These are phyloP conservation scores for Glyptemys insculpta DNA, from an alignment of 2,797 vertebrate genomes.

Conservation along the genomic window DNA sequence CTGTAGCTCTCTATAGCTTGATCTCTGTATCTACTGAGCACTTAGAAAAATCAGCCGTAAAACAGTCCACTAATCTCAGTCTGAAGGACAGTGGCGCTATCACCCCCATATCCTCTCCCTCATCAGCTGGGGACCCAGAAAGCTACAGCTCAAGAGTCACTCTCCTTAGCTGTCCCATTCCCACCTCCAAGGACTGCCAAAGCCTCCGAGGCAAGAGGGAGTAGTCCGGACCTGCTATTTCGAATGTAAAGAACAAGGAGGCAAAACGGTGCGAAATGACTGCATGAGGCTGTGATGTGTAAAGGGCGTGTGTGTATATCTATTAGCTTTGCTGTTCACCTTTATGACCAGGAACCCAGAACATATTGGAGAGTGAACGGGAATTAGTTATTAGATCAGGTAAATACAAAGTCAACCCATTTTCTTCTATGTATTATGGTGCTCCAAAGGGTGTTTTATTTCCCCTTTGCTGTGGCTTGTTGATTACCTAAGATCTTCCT, in stretches of 20 bases:
- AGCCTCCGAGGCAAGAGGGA: neutral
- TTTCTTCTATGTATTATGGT: neutral
- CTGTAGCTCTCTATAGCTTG: neutral
- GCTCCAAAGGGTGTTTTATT: neutral
- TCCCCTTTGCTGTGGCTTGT: neutral
- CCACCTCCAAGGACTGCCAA: neutral
- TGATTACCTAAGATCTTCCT: neutral
- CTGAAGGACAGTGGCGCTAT: neutral
- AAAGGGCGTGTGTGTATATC: too few species aligned
- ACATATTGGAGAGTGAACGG: neutral
- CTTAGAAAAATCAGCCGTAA: neutral
- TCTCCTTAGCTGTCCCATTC: neutral
- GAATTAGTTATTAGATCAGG: neutral
- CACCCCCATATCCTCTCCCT: neutral
- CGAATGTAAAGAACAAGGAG: neutral
- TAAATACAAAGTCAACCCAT: neutral
- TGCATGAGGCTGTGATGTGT: neutral
- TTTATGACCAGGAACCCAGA: neutral
- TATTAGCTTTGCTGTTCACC: neutral
- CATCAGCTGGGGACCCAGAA: neutral
- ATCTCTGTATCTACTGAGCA: neutral
- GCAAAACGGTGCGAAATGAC: neutral
- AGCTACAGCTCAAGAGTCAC: neutral
- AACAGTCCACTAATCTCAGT: neutral
- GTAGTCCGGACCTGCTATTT: neutral